phyloP scores from a whole-genome alignment of 2,797 vertebrate genomes.

The Mus minutoides region DNA sequence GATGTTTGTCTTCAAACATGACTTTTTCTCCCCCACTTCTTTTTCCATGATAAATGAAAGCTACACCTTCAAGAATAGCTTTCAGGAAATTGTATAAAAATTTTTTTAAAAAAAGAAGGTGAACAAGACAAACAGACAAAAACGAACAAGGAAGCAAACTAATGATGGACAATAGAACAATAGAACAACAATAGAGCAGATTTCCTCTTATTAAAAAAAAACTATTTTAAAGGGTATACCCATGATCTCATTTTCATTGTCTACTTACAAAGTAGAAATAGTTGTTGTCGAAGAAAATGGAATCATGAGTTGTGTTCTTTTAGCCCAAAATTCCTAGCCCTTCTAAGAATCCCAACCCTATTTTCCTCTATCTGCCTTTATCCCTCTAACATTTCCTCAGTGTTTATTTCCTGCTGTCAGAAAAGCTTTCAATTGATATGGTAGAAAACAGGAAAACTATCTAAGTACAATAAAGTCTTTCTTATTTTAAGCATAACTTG shows the following conservation, averaged over 20 bases:
- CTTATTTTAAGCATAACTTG: neutral
- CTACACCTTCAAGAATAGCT: neutral
- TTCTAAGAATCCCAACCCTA: neutral
- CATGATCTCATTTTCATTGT: neutral
- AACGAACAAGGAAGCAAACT: neutral
- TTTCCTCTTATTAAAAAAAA: neutral
- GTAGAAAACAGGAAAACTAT: neutral
- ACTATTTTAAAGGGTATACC: neutral
- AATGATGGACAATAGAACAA: too few species aligned
- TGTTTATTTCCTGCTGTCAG: neutral
- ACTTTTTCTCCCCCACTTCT: neutral
- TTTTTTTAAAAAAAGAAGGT: neutral
- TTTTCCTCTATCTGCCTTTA: neutral
- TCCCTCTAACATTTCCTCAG: neutral
- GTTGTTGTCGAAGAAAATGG: neutral
- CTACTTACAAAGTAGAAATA: neutral
- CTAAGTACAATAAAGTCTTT: neutral
- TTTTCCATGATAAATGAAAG: neutral
- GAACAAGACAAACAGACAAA: neutral
- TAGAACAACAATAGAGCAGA: neutral
- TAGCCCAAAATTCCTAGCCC: neutral
- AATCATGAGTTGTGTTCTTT: neutral
- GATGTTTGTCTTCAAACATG: neutral
- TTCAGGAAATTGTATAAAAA: neutral
- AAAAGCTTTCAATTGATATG: neutral